Evolutionary conservation across 2,797 vertebrate species (phyloP).

Genomic region (Emydoidea blandingii): DNA sequence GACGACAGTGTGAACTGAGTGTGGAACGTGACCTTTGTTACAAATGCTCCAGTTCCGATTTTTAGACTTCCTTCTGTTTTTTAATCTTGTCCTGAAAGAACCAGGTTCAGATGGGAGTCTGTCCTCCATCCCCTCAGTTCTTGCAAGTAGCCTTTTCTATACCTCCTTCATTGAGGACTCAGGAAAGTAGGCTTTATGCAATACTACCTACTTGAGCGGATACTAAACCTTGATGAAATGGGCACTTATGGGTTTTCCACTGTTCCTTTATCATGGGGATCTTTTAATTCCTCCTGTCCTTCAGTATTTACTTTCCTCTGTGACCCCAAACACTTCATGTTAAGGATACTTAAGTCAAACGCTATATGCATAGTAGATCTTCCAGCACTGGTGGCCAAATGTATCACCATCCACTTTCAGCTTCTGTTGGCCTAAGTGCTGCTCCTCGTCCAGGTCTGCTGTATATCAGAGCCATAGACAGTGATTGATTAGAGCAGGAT

Average conservation of each 20-base stretch:
- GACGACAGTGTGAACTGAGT: conserved; percentile 82
- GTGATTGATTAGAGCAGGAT: not conserved
- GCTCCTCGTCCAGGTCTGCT: not conserved
- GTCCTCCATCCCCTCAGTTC: not conserved
- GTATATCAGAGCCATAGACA: not conserved
- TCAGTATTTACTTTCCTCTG: not conserved
- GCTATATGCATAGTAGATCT: not conserved
- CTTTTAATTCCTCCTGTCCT: not conserved
- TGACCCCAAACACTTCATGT: not conserved
- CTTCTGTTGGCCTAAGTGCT: not conserved
- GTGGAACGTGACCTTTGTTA: not conserved
- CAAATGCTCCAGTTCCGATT: not conserved
- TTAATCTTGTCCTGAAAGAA: too few relatives aligned
- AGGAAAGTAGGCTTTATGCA: not conserved
- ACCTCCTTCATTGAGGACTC: not conserved
- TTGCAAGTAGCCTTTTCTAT: not conserved
- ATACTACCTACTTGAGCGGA: not conserved
- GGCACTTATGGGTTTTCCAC: not conserved
- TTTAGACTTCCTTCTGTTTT: not conserved
- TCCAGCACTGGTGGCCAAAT: not conserved
- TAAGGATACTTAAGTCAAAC: not conserved
- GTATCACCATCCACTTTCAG: not conserved
- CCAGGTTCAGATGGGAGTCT: too few relatives aligned
- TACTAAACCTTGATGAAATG: not conserved
- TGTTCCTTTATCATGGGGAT: not conserved